These are phyloP conservation scores for Gymnarchus niloticus DNA, from an alignment of 2,113 vertebrate genomes.

Conservation along the genomic window DNA sequence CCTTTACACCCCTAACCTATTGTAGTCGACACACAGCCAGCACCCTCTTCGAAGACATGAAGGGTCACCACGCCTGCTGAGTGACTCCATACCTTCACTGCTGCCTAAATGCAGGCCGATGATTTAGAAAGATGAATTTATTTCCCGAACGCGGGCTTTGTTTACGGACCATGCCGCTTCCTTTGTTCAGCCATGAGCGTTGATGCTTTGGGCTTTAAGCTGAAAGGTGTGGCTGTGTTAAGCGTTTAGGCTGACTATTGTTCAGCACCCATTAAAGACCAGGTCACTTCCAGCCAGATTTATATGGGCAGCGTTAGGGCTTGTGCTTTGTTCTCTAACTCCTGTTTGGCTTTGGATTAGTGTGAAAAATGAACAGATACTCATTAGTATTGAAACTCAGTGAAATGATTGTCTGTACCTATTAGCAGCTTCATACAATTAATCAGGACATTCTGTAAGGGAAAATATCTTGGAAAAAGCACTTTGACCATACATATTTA, in stretches of 20 bases:
- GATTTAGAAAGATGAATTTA: constrained; percentile 50
- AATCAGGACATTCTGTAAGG: neutral
- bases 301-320: neutral
- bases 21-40: constrained; percentile 40
- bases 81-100: constrained; percentile 51
- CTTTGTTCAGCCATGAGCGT: neutral
- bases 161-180: constrained; percentile 1
- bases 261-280: neutral
- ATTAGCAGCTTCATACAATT: neutral
- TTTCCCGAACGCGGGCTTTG: constrained; percentile 34
- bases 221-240: neutral
- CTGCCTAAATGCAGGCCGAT: constrained; percentile 49
- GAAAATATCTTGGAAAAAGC: neutral
- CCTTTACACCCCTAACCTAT: constrained; percentile 43
- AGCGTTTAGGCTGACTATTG: neutral
- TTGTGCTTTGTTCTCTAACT: neutral
- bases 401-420: neutral
- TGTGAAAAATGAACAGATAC: constrained; percentile 7
- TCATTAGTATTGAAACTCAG: neutral
- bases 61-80: constrained; percentile 39
- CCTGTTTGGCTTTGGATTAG: neutral
- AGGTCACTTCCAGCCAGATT: neutral
- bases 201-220: neutral
- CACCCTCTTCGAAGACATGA: constrained; percentile 34
- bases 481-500: too few species aligned